Evolutionary conservation across 2,888 invertebrate genomes (phyloP), one percentile per base, ranked within the genome.

Genomic region (Tetragonisca angustula): DNA sequence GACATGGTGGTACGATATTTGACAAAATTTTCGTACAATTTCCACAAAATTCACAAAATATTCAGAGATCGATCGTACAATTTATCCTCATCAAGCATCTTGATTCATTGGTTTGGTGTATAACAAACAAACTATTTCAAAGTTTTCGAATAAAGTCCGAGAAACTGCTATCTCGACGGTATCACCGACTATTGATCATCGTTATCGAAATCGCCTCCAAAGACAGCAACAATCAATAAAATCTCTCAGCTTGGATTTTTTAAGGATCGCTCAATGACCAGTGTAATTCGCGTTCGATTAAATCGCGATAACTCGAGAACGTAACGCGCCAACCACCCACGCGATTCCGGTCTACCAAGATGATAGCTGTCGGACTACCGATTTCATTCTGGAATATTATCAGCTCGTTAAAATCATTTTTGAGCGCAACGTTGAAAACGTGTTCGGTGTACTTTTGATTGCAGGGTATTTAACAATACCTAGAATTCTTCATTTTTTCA

Each of bases 261-360:
- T 15, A 73, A 61, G 24, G 73, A 81, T 83, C 76, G n/a, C 69
- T 61, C 72, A 74, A 70, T 83, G 77, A 81, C 76, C 76, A 76
- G 76, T 81, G 82, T 81, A 81, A 83, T 83, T 83, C 83, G 59
- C 84, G 79, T 75, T 76, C 73, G 87, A 87, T 87, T 73, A 52
- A 76, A 72, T 56, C 69, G 13, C 62, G 87, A 87, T 87, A 87
- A 75, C 21, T 32, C 64, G 75, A 74, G 74, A 76, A 73, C 73
- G 81, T 76, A 50, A 9, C 32, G 27, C 68, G 32, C 69, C 36
- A 69, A 59, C 81, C 87, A 83, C 87, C 87, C 87, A 87, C 87
- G 87, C 87, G 67, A 75, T 67, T 54, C 36, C n/a, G 27, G 27
- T 36, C 61, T 61, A 70, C 71, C 72, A 65, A 75, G 61, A 79